Base-by-base conservation (phyloP, 1,140 invertebrate genomes). In the Cephus cinctus region DNA sequence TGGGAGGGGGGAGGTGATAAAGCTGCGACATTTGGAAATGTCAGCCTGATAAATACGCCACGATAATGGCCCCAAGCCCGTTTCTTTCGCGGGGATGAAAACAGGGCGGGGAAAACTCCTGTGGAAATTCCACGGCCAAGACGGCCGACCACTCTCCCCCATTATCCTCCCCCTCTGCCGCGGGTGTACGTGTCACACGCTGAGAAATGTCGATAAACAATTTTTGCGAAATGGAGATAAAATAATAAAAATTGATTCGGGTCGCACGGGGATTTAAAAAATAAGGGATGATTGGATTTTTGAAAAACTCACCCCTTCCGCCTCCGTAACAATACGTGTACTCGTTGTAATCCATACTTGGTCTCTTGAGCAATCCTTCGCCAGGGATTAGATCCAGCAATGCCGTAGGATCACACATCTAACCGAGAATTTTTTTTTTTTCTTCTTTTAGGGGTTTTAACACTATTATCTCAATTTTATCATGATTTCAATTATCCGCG, bases 281-380 rank as follows among this genome's bases (percentile, higher is more conserved):
- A 12, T 6, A 40, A 22, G 19, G 9, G 18, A 4, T n/a, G n/a
- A n/a, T n/a, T n/a, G n/a, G 20, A 41, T 23, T 20, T 19, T 15
- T 9, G 16, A 5, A 15, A 48, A 58, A 73, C 70, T 68, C 64
- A 75, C 74, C 74, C 75, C 73, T 68, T 62, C 65, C 69, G 59
- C 55, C 64, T 52, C 67, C 67, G 62, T 75, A 69, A 66, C 74
- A 76, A 57, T 76, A 76, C 25, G 72, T 73, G 60, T 76, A 75
- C 57, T 76, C 74, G 70, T 76, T 75, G 61, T 75, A 75, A 73
- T 75, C 74, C 69, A 75, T 75, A 63, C 63, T 63, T 39, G 73
- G 72, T 59, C 72, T 66, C 53, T 69, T 71, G 56, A 75, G 65
- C 54, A 75, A 73, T 69, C 64, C 71, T 56, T 75, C 65, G 61